Evolutionary conservation across 2,113 vertebrate genomes (phyloP), one percentile per base, ranked within the genome.

Genomic region (Stercorarius parasiticus): DNA sequence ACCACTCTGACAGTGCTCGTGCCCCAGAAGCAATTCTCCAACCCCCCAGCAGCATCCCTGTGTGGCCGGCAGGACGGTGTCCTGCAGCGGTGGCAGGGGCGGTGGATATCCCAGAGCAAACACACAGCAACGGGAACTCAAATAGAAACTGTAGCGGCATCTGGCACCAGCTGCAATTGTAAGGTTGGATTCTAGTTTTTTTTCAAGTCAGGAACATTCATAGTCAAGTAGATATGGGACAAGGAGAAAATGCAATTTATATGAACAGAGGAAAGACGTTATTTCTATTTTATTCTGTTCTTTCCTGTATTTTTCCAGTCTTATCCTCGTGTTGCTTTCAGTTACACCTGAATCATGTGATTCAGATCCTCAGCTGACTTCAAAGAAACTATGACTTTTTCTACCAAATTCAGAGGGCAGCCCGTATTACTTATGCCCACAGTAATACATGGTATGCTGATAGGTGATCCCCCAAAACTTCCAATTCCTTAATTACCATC

Each of bases 1-100:
- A 18, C 7, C 17, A 42, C 17, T 40, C 0, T 5, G 9, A 42
- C 0, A 0, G 19, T 4, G 27, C 34, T 53, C 0, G 1, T 13
- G 50, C n/a, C 49, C 59, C 58, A 6, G 42, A 58, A 32, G n/a
- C 1, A 2, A 47, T 29, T 43, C 70, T 30, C 6, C 3, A 5
- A 4, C 2, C 38, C 19, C 21, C 4, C 1, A 10, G 40, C 34
- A 7, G 17, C 67, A 45, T 26, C 61, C 40, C 62, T n/a, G 29
- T 6, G 4, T 47, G 59, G 71, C 45, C 4, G 5, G 30, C 30
- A 20, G 64, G 58, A 53, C 0, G 0, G 9, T 1, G 16, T 34
- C 61, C 61, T 11, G 1, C 70, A 15, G n/a, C 3, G 29, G 34
- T 5, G 40, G 22, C 25, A 9, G 43, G 5, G 8, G 3, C 3